These are phyloP conservation scores for Nasonia oneida DNA, from an alignment of 2,888 invertebrate genomes.

Conservation along the genomic window DNA sequence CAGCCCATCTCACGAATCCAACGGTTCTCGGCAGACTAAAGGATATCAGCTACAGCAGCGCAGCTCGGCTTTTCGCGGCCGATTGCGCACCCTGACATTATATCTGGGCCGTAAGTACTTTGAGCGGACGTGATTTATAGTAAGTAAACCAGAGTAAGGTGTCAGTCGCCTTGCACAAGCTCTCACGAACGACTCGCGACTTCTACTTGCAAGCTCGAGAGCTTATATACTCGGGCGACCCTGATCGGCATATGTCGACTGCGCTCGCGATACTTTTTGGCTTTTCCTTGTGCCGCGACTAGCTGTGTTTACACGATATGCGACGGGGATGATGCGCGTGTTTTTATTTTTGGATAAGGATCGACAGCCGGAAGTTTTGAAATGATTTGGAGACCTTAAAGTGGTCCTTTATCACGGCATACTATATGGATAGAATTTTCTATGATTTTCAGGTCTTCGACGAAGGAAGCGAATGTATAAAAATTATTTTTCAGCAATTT, in stretches of 20 bases:
- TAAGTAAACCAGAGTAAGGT: slow-evolving; percentile 76
- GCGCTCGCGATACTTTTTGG: not conserved
- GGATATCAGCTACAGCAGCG: too few species aligned
- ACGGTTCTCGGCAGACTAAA: too few species aligned
- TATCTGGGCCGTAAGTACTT: slow-evolving; percentile 35
- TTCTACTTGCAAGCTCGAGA: not conserved
- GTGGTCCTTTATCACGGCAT: too few species aligned
- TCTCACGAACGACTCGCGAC: not conserved
- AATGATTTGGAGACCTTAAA: too few species aligned
- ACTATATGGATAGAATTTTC: too few species aligned
- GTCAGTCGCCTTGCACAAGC: slow-evolving; percentile 43
- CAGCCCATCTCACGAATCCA: too few species aligned
- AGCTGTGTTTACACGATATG: not conserved
- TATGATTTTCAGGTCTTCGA: too few species aligned
- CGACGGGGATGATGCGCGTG: not conserved
- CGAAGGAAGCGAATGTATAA: too few species aligned
- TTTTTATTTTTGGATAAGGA: not conserved
- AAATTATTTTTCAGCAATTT: too few species aligned
- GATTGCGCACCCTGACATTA: slow-evolving; percentile 39
- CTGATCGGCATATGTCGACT: not conserved
- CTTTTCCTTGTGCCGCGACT: not conserved
- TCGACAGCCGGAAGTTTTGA: not conserved
- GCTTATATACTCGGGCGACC: not conserved
- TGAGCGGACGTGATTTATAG: slow-evolving; percentile 70
- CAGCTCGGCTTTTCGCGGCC: slow-evolving; percentile 33